phyloP scores from a whole-genome alignment of 92 coral and sea anemone genomes.

The Phenganax stokvisi region DNA sequence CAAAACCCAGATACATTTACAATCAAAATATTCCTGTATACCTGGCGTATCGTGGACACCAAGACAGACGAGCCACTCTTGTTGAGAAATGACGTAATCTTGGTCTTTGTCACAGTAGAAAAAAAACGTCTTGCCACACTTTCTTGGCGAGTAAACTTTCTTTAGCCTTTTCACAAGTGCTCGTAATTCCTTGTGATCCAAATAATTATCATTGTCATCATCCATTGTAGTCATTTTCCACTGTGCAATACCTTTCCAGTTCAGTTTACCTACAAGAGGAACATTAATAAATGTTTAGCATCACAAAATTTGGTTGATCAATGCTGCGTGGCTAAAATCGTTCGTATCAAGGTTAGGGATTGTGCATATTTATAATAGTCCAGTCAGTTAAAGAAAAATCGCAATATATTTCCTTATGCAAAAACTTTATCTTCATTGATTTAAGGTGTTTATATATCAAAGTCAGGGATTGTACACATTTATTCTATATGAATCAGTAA shows the following conservation, averaged over 20 bases:
- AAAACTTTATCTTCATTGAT: too few species aligned
- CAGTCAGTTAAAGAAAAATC: too few species aligned
- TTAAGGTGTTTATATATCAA: too few species aligned
- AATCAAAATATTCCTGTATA: neutral
- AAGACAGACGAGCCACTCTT: conserved; percentile 86
- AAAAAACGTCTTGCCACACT: conserved; percentile 86
- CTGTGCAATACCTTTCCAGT: conserved; percentile 46
- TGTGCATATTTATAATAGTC: too few species aligned
- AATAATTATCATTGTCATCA: conserved; percentile 58
- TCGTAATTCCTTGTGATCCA: conserved; percentile 62
- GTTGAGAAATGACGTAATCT: conserved; percentile 58
- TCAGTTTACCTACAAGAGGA: conserved; percentile 13
- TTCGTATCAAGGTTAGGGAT: too few species aligned
- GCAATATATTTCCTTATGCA: too few species aligned
- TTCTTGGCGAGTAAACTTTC: conserved; percentile 69
- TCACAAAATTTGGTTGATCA: neutral
- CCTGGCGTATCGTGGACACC: conserved; percentile 68
- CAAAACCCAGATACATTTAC: too few species aligned
- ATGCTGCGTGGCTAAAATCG: too few species aligned
- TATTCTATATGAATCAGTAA: too few species aligned
- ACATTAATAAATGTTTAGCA: neutral
- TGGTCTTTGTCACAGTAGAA: conserved; percentile 70
- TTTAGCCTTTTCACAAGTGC: conserved; percentile 63
- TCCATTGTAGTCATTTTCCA: conserved; percentile 88
- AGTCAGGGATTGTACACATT: too few species aligned